Evolutionary conservation across 2,888 invertebrate genomes (phyloP), one percentile per base, ranked within the genome.

Genomic region (Diadegma fenestrale): DNA sequence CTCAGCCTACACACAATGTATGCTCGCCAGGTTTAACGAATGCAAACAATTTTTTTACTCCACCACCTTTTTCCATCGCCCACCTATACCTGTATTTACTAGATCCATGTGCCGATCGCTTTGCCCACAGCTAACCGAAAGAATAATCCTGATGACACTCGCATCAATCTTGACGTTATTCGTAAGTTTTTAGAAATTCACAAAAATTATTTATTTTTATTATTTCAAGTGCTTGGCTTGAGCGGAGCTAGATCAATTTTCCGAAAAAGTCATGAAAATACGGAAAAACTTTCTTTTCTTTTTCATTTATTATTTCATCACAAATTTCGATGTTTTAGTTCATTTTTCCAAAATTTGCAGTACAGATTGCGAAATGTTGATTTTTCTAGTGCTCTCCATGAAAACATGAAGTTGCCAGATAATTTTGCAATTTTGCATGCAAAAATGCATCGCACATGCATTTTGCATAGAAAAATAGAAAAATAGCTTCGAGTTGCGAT

Each of bases 11-110:
- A 26, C 43, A 17, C 48, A 22, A 63, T 41, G 58, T 19, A 26
- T 63, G 48, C 58, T 45, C 26, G 41, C 51, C 69, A 76, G 69
- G 58, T 63, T 82, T 43, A 71, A 76, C 61, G 75, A 69, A 45
- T 81, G 58, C 8, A 63, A 69, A 71, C 41, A 63, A 79, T 71
- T 61, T 45, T 66, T 61, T 5, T 58, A 71, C 26, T 7, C 8
- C 63, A 17, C 45, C 6, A 1, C 17, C 12, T 14, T 61, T 63
- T 45, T 8, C 6, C 51, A 12, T 8, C 17, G 4, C 33, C 33
- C 33, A n/a, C n/a, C 33, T 45, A 26, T 37, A 33, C 22, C 14
- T 72, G 54, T 37, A 72, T 37, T 33, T 19, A 30, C 30, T 58
- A 26, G 26, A 12, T 26, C 8, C 58, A 58, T 22, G 26, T 2